Percentiles rank a stretch among this genome's conserved stretches.
Conservation (phyloP, 2,113 vertebrate genomes). For the Lichenostomus cassidix region DNA sequence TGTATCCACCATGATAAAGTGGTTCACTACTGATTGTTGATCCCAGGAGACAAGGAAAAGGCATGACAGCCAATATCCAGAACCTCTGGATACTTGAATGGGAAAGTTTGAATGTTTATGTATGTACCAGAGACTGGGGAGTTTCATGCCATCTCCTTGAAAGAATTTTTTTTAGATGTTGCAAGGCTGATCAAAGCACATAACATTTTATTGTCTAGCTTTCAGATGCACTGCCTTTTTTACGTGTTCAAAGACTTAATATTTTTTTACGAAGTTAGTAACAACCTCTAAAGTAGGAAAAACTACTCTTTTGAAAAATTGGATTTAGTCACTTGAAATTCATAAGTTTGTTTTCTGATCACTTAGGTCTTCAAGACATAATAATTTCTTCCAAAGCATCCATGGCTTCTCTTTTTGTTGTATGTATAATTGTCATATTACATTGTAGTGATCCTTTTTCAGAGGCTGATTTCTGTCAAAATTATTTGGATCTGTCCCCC, state of each 20-base stretch:
- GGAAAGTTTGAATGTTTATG: neutral
- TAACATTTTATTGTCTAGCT: neutral
- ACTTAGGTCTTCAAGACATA: neutral
- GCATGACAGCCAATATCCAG: rapidly evolving
- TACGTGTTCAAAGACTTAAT: neutral
- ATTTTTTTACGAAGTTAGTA: neutral
- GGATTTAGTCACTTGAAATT: neutral
- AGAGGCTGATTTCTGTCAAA: neutral
- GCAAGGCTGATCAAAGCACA: neutral
- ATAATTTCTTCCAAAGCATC: neutral
- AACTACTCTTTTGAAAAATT: neutral
- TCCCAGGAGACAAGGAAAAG: neutral
- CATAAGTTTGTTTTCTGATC: neutral
- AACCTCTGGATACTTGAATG: neutral
- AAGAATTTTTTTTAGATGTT: neutral
- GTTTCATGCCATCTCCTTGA: neutral
- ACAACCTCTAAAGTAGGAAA: neutral
- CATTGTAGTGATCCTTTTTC: neutral
- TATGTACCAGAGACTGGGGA: neutral
- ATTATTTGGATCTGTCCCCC: neutral
- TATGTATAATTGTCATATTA: too few relatives aligned
- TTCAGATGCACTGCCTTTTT: neutral
- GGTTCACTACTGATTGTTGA: neutral
- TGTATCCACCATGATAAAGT: too few relatives aligned
- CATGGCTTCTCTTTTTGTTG: neutral